Evolutionary conservation across 2,797 vertebrate species (phyloP).

Genomic region (Stomatorhinus walkeri): DNA sequence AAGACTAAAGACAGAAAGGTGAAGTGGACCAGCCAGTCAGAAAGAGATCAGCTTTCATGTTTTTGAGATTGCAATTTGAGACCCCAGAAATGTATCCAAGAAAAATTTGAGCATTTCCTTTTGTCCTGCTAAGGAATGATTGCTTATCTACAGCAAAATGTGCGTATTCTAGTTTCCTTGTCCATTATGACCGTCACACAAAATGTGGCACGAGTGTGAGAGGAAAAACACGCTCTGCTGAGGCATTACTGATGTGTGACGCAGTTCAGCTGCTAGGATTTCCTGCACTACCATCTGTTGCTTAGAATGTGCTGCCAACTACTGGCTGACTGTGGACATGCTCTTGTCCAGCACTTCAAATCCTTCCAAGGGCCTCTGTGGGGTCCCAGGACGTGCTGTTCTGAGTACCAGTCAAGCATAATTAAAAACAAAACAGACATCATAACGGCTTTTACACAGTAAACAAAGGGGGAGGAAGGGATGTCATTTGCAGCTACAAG

Average conservation of each 20-base stretch:
- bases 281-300: constrained; percentile 11
- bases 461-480: neutral
- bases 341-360: neutral
- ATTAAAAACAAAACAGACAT: constrained; percentile 9
- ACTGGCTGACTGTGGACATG: neutral
- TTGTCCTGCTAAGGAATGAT: neutral
- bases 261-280: constrained; percentile 4
- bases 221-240: neutral
- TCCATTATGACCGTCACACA: neutral
- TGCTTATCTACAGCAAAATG: neutral
- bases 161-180: neutral
- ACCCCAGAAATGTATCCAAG: neutral
- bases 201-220: neutral
- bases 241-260: neutral
- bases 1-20: neutral
- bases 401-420: neutral
- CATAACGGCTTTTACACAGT: neutral
- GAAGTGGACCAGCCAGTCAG: neutral
- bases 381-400: neutral
- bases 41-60: neutral
- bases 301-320: constrained; percentile 18
- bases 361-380: constrained; percentile 2
- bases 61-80: constrained; percentile 2
- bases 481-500: neutral
- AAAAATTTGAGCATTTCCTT: neutral